Conservation (phyloP, 2,113 vertebrate genomes). For the Camarhynchus parvulus region DNA sequence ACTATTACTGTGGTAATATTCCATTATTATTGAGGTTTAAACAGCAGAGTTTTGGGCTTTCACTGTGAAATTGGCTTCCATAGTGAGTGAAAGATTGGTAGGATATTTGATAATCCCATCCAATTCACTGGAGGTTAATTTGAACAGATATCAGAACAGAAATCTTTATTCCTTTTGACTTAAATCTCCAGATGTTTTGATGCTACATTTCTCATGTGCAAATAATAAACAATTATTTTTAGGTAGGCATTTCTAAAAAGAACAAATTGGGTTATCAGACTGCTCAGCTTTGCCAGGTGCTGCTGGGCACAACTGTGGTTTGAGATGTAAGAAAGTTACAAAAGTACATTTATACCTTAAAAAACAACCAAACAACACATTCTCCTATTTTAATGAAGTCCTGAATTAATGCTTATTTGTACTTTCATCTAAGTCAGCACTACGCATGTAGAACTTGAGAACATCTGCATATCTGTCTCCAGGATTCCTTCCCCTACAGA, state of each 20-base stretch:
- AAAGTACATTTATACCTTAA: neutral
- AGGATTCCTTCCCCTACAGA: neutral
- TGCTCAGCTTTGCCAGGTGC: neutral
- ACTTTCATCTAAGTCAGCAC: neutral
- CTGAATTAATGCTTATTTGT: neutral
- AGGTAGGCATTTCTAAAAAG: neutral
- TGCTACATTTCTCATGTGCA: neutral
- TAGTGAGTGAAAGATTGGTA: neutral
- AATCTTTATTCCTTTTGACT: neutral
- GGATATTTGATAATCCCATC: neutral
- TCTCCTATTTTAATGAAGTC: neutral
- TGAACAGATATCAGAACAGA: neutral
- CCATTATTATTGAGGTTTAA: neutral
- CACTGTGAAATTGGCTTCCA: neutral
- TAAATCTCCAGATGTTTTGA: neutral
- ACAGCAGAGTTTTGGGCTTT: neutral
- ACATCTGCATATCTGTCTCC: neutral
- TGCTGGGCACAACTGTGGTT: neutral
- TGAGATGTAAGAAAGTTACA: neutral
- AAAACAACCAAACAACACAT: neutral
- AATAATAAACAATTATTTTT: neutral
- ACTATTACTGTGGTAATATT: neutral
- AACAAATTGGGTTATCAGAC: neutral
- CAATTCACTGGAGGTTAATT: neutral
- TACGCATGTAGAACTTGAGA: neutral